These are phyloP conservation scores for Micromys minutus DNA, from an alignment of 2,113 vertebrate species.

Conservation along the genomic window DNA sequence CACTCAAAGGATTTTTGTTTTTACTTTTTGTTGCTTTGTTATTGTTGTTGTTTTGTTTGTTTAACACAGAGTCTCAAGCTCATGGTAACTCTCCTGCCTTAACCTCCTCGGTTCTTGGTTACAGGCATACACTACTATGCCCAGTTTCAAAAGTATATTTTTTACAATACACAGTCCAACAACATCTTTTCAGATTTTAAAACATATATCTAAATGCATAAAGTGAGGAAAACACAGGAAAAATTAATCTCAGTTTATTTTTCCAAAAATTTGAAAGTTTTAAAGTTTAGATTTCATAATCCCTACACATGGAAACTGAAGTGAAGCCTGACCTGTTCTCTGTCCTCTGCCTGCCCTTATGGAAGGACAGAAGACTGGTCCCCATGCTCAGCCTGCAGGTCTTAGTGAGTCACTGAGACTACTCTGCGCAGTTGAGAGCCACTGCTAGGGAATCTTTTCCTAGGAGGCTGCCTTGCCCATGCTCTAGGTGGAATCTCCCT, in stretches of 20 bases:
- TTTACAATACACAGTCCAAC: background rate
- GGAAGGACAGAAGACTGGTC: background rate
- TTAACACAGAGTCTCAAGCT: background rate
- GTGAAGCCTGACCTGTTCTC: background rate
- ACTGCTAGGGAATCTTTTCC: background rate
- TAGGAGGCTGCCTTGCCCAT: background rate
- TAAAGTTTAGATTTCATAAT: background rate
- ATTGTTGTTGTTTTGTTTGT: background rate
- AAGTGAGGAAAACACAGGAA: background rate
- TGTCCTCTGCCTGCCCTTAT: background rate
- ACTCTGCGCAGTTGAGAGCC: background rate
- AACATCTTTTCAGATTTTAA: slow-evolving; percentile 30
- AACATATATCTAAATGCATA: background rate
- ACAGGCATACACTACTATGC: background rate
- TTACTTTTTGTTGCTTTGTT: background rate
- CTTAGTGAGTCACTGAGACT: background rate
- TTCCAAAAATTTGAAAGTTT: slow-evolving; percentile 45
- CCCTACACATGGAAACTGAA: background rate
- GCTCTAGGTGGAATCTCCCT: background rate
- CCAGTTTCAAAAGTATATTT: background rate
- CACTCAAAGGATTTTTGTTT: background rate
- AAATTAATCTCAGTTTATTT: background rate
- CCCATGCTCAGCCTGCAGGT: background rate
- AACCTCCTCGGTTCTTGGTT: background rate
- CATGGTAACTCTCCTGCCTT: background rate